Percentiles rank a stretch among this genome's conserved stretches.
Conservation (phyloP, 2,888 invertebrate species). For the Helobdella robusta region DNA sequence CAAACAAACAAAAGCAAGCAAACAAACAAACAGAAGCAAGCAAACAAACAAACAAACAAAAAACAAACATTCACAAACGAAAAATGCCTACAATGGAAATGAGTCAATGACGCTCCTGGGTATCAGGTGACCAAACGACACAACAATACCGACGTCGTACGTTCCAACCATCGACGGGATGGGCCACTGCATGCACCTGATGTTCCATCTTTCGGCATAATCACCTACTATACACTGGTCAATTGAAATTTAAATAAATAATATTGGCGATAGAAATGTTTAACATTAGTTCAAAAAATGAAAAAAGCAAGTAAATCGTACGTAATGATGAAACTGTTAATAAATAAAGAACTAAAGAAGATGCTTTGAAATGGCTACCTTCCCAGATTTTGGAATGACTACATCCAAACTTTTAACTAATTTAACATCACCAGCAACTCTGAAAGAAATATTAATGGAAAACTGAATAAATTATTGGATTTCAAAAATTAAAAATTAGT, state of each 20-base stretch:
- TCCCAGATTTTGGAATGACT: conserved; percentile 15
- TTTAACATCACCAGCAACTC: conserved; percentile 5
- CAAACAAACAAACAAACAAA: too few species aligned
- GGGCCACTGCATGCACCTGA: conserved; percentile 61
- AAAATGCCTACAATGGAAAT: conserved; percentile 56
- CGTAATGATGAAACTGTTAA: background rate
- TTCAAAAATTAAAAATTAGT: too few species aligned
- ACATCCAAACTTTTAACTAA: conserved; percentile 22
- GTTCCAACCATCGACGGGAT: conserved; percentile 37
- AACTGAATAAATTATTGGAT: too few species aligned
- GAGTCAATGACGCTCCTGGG: conserved; percentile 64
- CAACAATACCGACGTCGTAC: conserved; percentile 78
- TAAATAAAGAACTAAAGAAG: background rate
- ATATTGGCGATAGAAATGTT: background rate
- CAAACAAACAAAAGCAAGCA: background rate
- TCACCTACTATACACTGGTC: conserved; percentile 54
- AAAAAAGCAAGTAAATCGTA: background rate
- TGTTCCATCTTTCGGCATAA: conserved; percentile 59
- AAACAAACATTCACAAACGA: too few species aligned
- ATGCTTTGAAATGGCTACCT: background rate
- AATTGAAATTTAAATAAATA: background rate
- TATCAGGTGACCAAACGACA: conserved; percentile 85
- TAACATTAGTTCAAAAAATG: background rate
- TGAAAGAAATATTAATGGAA: conserved; percentile 9
- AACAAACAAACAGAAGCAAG: background rate